These are phyloP conservation scores for Cryptoblepharus egeriae DNA, from an alignment of 2,797 vertebrate species.

Conservation along the genomic window DNA sequence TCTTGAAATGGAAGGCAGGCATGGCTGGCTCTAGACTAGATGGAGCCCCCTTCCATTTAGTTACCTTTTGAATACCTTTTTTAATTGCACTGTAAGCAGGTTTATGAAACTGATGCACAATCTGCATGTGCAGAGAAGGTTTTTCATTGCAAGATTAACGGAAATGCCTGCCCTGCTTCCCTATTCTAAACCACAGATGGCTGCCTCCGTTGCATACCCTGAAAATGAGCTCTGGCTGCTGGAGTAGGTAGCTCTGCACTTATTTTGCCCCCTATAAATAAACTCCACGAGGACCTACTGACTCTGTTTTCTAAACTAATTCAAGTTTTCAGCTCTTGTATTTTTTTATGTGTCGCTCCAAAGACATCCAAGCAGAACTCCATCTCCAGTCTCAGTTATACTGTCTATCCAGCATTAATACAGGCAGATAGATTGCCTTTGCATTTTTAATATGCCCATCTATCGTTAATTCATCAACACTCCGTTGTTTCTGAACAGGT, in stretches of 20 bases:
- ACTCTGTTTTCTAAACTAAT: not conserved
- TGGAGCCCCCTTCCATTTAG: no score
- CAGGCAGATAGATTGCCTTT: slow-evolving; percentile 13
- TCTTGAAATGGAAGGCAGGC: no score
- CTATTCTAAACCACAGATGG: no score
- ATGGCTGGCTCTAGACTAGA: no score
- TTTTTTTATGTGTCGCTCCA: not conserved
- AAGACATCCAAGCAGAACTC: not conserved
- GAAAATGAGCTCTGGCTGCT: not conserved
- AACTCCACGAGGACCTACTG: not conserved
- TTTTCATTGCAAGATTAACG: no score
- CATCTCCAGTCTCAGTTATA: not conserved
- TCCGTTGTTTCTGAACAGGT: slow-evolving; percentile 64
- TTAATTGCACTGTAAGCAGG: no score
- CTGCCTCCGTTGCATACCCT: no score
- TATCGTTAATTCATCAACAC: slow-evolving; percentile 66
- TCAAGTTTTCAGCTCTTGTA: not conserved
- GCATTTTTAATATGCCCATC: slow-evolving; percentile 45
- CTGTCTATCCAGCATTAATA: slow-evolving; percentile 1
- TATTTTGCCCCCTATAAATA: not conserved
- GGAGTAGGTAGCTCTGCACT: not conserved
- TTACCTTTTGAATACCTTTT: no score
- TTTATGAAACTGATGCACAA: no score
- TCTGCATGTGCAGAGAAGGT: no score
- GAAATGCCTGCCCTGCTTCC: no score